A percentile compares a stretch with the other conserved stretches of the same genome.
Evolutionary conservation across 2,888 invertebrate genomes (phyloP).

Genomic region (Dugesia japonica): DNA sequence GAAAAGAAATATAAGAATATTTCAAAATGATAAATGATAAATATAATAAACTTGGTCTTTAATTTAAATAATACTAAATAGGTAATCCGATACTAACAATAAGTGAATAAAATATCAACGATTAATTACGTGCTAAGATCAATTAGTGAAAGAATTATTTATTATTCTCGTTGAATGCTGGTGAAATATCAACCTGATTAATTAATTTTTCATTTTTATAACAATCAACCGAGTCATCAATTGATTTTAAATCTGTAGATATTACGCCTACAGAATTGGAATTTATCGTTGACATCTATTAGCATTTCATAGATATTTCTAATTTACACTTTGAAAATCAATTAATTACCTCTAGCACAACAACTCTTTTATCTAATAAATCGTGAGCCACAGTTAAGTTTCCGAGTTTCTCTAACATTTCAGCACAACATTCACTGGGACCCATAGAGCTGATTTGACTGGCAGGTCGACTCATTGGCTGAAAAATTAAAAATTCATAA

Average conservation of each 20-base stretch:
- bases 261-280: neutral
- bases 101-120: too few species aligned
- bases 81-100: too few species aligned
- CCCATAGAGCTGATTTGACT: constrained; percentile 37
- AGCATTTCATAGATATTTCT: neutral
- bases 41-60: too few species aligned
- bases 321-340: neutral
- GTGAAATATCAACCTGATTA: neutral
- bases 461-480: constrained; percentile 33
- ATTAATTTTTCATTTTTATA: neutral
- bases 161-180: neutral
- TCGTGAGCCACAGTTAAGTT: constrained; percentile 40
- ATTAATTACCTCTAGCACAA: constrained; percentile 40
- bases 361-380: constrained; percentile 40
- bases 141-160: neutral
- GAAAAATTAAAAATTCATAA: too few species aligned
- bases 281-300: neutral
- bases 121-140: too few species aligned
- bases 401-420: constrained; percentile 43
- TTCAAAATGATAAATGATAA: too few species aligned
- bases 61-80: too few species aligned
- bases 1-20: too few species aligned
- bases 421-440: constrained; percentile 41
- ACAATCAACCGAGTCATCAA: neutral
- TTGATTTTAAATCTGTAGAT: neutral